phyloP scores from a whole-genome alignment of 2,113 vertebrate genomes.

The Mastomys coucha region DNA sequence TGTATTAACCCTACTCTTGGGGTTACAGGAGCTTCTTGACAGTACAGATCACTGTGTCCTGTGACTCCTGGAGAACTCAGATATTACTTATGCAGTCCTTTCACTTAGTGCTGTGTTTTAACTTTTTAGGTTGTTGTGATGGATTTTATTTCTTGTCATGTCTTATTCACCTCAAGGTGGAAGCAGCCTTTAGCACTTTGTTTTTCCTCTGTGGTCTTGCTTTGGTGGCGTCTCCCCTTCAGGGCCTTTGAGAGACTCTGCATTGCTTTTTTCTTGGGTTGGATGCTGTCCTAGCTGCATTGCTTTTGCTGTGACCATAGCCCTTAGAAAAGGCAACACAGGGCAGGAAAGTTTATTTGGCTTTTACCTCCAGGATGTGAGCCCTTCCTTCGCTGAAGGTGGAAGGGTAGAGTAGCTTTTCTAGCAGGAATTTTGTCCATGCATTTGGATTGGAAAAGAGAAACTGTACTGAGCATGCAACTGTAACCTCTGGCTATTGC shows the following conservation, averaged over 20 bases:
- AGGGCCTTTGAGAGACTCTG: neutral
- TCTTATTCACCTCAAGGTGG: neutral
- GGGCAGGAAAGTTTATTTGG: neutral
- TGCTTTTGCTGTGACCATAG: neutral
- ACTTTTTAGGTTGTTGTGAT: neutral
- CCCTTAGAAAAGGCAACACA: neutral
- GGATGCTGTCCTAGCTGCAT: neutral
- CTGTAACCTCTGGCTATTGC: neutral
- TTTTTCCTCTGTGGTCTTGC: neutral
- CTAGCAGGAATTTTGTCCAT: neutral
- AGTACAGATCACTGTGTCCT: neutral
- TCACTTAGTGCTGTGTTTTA: neutral
- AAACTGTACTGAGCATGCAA: neutral
- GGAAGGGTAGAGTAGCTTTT: neutral
- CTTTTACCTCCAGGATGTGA: neutral
- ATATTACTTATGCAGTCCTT: accelerated
- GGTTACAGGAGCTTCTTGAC: neutral
- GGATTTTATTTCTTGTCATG: neutral
- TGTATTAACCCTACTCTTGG: neutral
- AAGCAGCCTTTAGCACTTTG: neutral
- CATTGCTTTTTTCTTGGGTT: neutral
- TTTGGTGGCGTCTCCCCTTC: accelerated
- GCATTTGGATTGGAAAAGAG: neutral
- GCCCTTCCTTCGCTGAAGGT: neutral
- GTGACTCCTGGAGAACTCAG: neutral